These are phyloP conservation scores for Anguilla obscura DNA, from an alignment of 2,797 vertebrate genomes.

Conservation along the genomic window DNA sequence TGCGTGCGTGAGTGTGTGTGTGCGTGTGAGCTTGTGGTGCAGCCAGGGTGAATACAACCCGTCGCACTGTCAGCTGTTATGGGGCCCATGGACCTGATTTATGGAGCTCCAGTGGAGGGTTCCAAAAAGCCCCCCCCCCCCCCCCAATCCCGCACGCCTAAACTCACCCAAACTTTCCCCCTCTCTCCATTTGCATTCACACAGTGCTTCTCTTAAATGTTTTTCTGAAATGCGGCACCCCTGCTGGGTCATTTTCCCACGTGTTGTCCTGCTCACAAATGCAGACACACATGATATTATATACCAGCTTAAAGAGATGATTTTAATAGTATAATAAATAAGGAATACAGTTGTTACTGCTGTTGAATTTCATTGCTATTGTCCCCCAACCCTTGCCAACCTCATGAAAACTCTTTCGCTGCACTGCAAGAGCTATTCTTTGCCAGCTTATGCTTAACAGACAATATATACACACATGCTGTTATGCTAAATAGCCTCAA, in stretches of 20 bases:
- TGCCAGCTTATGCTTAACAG: neutral
- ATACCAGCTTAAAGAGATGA: neutral
- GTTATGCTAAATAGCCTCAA: neutral
- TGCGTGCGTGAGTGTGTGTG: too few species aligned
- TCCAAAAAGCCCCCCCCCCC: too few species aligned
- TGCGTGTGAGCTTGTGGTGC: neutral
- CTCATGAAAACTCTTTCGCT: too few species aligned
- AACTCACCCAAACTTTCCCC: too few species aligned
- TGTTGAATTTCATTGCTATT: neutral
- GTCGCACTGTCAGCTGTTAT: neutral
- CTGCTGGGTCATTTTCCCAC: too few species aligned
- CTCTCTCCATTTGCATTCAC: too few species aligned
- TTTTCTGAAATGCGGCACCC: too few species aligned
- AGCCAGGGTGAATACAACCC: neutral
- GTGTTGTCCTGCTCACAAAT: neutral
- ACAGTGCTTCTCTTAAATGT: too few species aligned
- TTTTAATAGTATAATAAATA: neutral
- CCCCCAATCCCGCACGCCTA: too few species aligned
- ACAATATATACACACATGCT: too few species aligned
- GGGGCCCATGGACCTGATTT: slow-evolving; percentile 14
- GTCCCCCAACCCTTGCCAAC: neutral
- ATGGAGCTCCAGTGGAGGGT: neutral
- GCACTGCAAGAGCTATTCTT: too few species aligned
- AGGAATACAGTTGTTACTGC: neutral
- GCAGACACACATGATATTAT: neutral